Base-by-base conservation (phyloP, 2,888 invertebrate species). In the Temnothorax rugatulus region DNA sequence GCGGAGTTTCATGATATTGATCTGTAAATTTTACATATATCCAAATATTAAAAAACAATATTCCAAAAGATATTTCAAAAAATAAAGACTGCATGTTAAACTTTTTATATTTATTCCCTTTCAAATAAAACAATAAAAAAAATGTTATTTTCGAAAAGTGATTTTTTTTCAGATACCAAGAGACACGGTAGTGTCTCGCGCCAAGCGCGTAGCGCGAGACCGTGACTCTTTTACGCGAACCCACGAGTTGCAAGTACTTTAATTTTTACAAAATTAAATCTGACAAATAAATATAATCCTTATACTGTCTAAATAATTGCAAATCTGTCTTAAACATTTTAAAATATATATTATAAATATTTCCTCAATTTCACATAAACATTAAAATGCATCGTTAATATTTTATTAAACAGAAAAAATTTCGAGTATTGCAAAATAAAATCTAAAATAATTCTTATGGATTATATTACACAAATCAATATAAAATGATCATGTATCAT, bases 11-110 rank as follows among this genome's bases (percentile, higher is more conserved):
- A 11, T n/a, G 11, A 38, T 38, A 9, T 9, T 63, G 13, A 63
- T 63, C 63, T 63, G 63, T 21, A 63, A 63, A 63, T n/a, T 9
- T 38, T 0, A 63, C 21, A 63, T 2, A 34, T n/a, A 63, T 63
- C 3, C n/a, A 63, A 63, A 63, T 41, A 38, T 63, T 41, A 63
- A n/a, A 63, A 61, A 18, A 7, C 18, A 61, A 7, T 7, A 29
- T 29, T 29, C 29, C 29, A 9, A 61, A 59, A 61, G 8, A 34
- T 59, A 1, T 59, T 7, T 29, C 15, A 2, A 25, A 25, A 25
- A 61, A 34, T 34, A 34, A 34, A 34, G 4, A 34, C 34, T 34
- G 7, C 34, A 34, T 34, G 34, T 34, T 34, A 34, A 34, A 34
- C 15, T 15, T 4, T 57, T 25, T 57, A 29, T 29, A 29, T 29